A percentile compares a stretch with the other conserved stretches of the same genome.
These are phyloP conservation scores for Andrena flavipes DNA, from an alignment of 2,888 invertebrate species.

Conservation along the genomic window DNA sequence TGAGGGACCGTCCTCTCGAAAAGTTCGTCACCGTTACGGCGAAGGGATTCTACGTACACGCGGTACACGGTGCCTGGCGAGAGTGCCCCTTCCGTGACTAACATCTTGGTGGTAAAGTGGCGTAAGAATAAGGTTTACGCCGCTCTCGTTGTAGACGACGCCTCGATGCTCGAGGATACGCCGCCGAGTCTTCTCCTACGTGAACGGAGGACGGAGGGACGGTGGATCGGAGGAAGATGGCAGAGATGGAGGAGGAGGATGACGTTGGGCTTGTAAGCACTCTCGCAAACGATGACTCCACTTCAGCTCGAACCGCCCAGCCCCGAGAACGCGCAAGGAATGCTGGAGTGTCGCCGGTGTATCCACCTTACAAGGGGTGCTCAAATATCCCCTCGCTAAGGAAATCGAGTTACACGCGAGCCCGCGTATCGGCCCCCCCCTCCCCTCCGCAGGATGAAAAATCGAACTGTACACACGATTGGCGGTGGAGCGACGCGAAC, in stretches of 20 bases:
- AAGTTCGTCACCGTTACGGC: constrained; percentile 68
- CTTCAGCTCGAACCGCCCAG: constrained; percentile 78
- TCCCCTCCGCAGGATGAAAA: background rate
- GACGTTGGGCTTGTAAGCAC: constrained; percentile 79
- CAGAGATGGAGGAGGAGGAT: constrained; percentile 69
- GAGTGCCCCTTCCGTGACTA: constrained; percentile 75
- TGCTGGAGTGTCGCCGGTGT: constrained; percentile 78
- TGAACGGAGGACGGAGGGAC: constrained; percentile 61
- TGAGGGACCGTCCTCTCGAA: constrained; percentile 62
- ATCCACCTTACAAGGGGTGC: constrained; percentile 78
- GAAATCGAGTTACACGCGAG: constrained; percentile 32
- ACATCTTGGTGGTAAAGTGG: constrained; percentile 83
- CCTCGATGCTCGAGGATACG: constrained; percentile 72
- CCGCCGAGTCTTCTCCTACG: constrained; percentile 71
- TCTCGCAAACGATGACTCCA: constrained; percentile 81
- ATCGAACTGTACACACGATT: background rate
- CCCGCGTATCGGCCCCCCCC: constrained; percentile 11
- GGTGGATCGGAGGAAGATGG: constrained; percentile 66
- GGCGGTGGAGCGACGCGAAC: too few species aligned
- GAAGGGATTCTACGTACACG: constrained; percentile 71
- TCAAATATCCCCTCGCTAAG: constrained; percentile 66
- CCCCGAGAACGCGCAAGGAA: constrained; percentile 77
- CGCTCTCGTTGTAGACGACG: constrained; percentile 73
- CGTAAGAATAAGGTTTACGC: constrained; percentile 84
- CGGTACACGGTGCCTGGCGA: constrained; percentile 39